Evolutionary conservation across 2,888 invertebrate species (phyloP), one percentile per base, ranked within the genome.

Genomic region (Melangyna quadrimaculata): DNA sequence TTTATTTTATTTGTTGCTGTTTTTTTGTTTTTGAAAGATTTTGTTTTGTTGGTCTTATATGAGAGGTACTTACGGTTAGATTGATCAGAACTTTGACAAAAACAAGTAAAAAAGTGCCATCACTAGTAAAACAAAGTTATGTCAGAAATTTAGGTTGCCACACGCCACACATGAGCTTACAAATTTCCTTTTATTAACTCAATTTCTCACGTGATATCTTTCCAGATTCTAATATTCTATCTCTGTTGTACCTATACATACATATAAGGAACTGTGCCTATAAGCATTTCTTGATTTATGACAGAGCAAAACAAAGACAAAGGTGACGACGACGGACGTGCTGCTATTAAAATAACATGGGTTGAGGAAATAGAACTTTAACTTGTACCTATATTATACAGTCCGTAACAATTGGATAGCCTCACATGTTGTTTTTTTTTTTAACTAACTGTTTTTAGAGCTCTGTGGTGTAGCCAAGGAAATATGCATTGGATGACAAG

Each of bases 1-100:
- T 80, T 45, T 63, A 22, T 40, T 12, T 71, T 0, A 22, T 53
- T n/a, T 51, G 40, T 17, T 35, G 53, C 35, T 55, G 19, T 48
- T 19, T 32, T 19, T 40, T 72, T 51, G 24, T 63, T 32, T 32
- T 29, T 4, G 17, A 55, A 55, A 29, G 55, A 37, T 57, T 48
- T 35, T 48, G 5, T 61, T 61, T 40, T 65, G 45, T 48, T 48
- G 48, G 65, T 48, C 48, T 65, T 40, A 29, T 40, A 29, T 29
- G 27, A 45, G 45, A 48, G 65, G 32, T 67, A 32, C 65, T 48
- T 32, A 48, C 14, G 14, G 35, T 48, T 7, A 67, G 48, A 67
- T 67, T 67, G 65, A 67, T 67, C 65, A 67, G 65, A 48, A 67
- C 48, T 48, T 67, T 48, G 45, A 48, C 32, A 57, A 1, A 29